Base-by-base conservation (phyloP, 2,888 invertebrate genomes). In the Hyppa rectilinea region DNA sequence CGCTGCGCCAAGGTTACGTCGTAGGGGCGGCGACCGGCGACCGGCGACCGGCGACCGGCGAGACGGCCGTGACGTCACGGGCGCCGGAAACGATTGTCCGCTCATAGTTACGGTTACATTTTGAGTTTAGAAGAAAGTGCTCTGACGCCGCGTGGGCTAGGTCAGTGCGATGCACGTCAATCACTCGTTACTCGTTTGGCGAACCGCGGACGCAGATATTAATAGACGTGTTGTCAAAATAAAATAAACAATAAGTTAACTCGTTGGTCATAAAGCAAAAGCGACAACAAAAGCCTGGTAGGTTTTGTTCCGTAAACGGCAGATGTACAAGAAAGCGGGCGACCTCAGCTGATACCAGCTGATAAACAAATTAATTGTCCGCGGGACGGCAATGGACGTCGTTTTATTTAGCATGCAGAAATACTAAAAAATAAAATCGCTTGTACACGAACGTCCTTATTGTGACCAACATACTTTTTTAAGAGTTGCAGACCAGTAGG, bases 111-210 rank as follows among this genome's bases (percentile, higher is more conserved):
- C 94, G 93, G 94, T 94, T 92, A 94, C 94, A 94, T 93, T 95
- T 95, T 94, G 94, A 95, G 91, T 94, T 95, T 95, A 95, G 93
- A 95, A 94, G 95, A 95, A 95, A 96, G 95, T 94, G 92, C 86
- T 92, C 73, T 87, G 88, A 87, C 85, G 85, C 73, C 85, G 90
- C 89, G 92, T 95, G 91, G 87, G 90, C 89, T 95, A 95, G 95
- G 95, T 95, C 95, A 95, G 95, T 92, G 85, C 87, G 64, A 81
- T 86, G 88, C 87, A 86, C 80, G 49, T 40, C 67, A 45, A 60
- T 47, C 58, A 62, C 49, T 70, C 52, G 59, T 62, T 68, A 75
- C 59, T 34, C 12, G 62, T 20, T n/a, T 6, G 29, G 29, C 38
- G 29, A 14, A 38, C n/a, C 23, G 43, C 67, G 20, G 52, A 26